Evolutionary conservation across 2,797 vertebrate genomes (phyloP).

Genomic region (Lagorchestes hirsutus): DNA sequence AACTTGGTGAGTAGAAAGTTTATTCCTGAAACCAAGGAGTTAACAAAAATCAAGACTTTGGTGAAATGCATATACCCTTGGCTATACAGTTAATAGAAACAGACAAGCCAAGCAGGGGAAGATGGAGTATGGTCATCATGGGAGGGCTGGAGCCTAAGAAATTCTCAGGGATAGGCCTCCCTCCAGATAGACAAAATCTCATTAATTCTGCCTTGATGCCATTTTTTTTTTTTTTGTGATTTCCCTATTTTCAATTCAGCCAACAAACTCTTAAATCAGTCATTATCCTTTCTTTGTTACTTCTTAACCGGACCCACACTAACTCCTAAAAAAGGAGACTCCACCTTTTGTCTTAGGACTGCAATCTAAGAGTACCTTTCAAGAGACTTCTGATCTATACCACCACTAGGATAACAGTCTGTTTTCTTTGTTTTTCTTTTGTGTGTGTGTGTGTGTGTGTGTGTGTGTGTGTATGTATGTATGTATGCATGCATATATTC

Average conservation of each 20-base stretch:
- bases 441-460: background rate
- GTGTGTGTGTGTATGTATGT: background rate
- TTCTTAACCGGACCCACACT: background rate
- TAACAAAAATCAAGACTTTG: background rate
- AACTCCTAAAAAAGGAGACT: background rate
- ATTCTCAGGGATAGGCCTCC: background rate
- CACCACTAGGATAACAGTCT: background rate
- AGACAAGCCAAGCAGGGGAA: background rate
- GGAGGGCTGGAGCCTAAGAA: no score
- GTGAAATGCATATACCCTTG: background rate
- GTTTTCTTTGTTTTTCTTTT: background rate
- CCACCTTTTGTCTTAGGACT: background rate
- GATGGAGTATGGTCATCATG: background rate
- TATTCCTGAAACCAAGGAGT: background rate
- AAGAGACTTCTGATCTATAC: background rate
- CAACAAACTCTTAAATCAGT: background rate
- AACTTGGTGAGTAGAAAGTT: background rate
- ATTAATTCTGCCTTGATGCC: background rate
- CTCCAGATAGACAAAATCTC: background rate
- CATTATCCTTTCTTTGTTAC: background rate
- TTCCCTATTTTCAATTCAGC: background rate
- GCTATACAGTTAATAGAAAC: background rate
- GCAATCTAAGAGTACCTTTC: background rate
- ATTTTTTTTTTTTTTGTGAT: background rate
- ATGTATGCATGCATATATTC: no score